These are phyloP conservation scores for Etheostoma nigrum DNA, from an alignment of 2,797 vertebrate species.

Conservation along the genomic window DNA sequence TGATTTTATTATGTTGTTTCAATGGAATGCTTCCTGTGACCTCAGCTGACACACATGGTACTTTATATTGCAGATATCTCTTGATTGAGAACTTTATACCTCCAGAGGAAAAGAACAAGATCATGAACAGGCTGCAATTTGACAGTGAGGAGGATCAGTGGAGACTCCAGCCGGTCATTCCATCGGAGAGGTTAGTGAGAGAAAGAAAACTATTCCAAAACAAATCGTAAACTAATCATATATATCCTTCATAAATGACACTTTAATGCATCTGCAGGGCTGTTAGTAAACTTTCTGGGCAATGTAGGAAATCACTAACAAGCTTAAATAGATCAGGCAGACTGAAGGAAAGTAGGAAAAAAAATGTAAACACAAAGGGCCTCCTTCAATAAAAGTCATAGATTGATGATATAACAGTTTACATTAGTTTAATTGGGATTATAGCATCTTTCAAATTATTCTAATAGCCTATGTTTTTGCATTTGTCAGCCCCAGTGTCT, in stretches of 20 bases:
- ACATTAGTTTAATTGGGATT: not conserved
- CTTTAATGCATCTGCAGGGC: not conserved
- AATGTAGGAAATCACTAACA: conserved; percentile 19
- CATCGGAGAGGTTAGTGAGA: conserved; percentile 87
- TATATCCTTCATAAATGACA: not conserved
- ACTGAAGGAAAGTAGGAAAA: not conserved
- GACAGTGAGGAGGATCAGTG: conserved; percentile 97
- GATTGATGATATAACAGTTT: not conserved
- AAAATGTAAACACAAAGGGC: not conserved
- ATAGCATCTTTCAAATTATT: not conserved
- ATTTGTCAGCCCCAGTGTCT: not conserved
- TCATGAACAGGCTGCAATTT: conserved; percentile 94
- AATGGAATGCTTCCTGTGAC: not conserved
- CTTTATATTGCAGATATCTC: conserved; percentile 86
- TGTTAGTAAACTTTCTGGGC: not conserved
- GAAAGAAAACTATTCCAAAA: not conserved
- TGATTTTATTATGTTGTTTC: not conserved
- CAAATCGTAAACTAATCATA: not conserved
- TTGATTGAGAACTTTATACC: conserved; percentile 99
- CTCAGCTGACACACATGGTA: not conserved
- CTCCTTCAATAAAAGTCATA: not conserved
- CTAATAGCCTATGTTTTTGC: not conserved
- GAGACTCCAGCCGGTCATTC: conserved; percentile 92
- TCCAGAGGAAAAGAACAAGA: conserved; percentile 98
- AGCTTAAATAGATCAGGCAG: not conserved